Percentiles rank a stretch among this genome's conserved stretches.
Conservation (phyloP, 2,113 vertebrate genomes). For the Phaethon lepturus region DNA sequence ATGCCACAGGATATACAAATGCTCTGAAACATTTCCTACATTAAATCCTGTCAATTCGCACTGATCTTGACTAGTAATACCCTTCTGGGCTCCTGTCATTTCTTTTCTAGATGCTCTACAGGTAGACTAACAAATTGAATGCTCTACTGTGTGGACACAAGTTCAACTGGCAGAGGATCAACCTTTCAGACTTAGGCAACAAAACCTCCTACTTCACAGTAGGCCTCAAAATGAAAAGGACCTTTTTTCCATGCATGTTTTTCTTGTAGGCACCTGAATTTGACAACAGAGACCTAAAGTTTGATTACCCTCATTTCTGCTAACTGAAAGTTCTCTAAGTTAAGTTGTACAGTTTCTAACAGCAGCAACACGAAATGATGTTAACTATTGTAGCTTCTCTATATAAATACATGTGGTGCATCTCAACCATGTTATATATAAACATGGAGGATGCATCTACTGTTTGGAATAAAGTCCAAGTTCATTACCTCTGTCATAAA, state of each 20-base stretch:
- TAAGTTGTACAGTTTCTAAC: neutral
- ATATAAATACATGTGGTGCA: neutral
- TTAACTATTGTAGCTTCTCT: neutral
- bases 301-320: neutral
- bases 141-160: too few relatives aligned
- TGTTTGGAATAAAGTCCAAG: neutral
- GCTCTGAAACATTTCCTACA: neutral
- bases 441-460: neutral
- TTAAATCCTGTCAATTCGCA: too few relatives aligned
- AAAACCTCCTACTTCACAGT: too few relatives aligned
- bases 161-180: neutral
- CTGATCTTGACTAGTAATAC: neutral
- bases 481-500: too few relatives aligned
- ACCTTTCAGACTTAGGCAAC: neutral
- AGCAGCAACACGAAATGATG: neutral
- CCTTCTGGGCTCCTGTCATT: neutral
- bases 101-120: neutral
- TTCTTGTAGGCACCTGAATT: neutral
- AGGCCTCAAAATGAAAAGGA: too few relatives aligned
- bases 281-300: neutral
- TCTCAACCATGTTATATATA: neutral
- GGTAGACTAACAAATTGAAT: neutral
- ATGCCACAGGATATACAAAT: too few relatives aligned
- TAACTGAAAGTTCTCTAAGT: neutral
- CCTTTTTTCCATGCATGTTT: too few relatives aligned